Base-by-base conservation (phyloP, 2,888 invertebrate species). In the Dryadula phaetusa region DNA sequence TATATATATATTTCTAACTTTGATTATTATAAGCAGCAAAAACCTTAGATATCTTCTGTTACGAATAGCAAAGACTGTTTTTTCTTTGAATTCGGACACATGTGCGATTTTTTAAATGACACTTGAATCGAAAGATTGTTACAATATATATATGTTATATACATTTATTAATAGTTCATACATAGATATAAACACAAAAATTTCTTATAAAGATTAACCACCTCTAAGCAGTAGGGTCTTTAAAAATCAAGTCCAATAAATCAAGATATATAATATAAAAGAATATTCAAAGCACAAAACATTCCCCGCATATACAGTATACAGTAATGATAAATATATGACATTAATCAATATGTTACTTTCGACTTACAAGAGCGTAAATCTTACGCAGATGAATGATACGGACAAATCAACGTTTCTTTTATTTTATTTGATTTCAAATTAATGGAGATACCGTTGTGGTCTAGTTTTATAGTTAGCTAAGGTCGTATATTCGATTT, bases 331-430 rank as follows among this genome's bases (percentile, higher is more conserved):
- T 66, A 66, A 42, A 54, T 66, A 32, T 53, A 54, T 16, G 34
- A 8, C 56, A 70, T 69, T 69, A 69, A 70, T 68, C 68, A 65
- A 46, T 68, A 69, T 7, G 63, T 66, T 69, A 64, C 69, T 66
- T 65, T 63, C 53, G 63, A 46, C 32, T 61, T 53, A 56, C 5
- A 40, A 60, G 60, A 60, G 32, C 66, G 66, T 69, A 70, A 66
- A 68, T 63, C 68, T 62, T 54, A 40, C 44, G 4, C 22, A 63
- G 18, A 44, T 62, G 46, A 52, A 66, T 54, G 61, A 40, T 66
- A 61, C 60, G 63, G 53, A 49, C 52, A 47, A 69, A 69, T 42
- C 46, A 65, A 61, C 49, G 52, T 40, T 47, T 2, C 12, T 34
- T 66, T 61, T 40, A 28, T 40, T 61, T 60, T 47, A 3, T 44